Conservation (phyloP, 2,797 vertebrate genomes). For the Tolypeutes matacus region DNA sequence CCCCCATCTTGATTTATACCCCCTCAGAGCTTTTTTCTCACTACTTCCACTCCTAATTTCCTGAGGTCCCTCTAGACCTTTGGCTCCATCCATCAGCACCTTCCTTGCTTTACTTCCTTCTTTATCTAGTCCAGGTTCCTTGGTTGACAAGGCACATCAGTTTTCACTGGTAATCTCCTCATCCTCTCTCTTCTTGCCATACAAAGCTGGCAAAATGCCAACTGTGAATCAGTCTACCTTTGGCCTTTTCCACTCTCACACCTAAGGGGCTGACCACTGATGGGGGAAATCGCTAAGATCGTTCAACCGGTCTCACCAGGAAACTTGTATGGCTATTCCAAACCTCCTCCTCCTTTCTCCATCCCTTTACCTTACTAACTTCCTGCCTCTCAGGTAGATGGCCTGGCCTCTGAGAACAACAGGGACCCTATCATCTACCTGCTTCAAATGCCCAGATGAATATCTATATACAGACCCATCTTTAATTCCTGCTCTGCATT, state of each 20-base stretch:
- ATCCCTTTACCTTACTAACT: fast-evolving
- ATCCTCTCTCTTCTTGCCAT: neutral
- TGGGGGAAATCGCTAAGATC: neutral
- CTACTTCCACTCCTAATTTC: neutral
- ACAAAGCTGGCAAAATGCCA: neutral
- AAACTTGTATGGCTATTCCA: neutral
- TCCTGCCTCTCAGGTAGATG: neutral
- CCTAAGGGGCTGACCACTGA: fast-evolving
- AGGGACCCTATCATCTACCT: neutral
- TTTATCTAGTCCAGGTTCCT: neutral
- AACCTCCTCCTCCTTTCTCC: neutral
- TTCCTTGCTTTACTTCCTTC: neutral
- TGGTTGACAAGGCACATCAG: fast-evolving
- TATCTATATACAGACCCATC: fast-evolving
- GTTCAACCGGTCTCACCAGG: neutral
- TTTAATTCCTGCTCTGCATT: fast-evolving
- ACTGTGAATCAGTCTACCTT: neutral
- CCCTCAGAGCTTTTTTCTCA: neutral
- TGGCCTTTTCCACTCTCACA: neutral
- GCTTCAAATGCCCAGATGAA: neutral
- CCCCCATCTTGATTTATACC: neutral
- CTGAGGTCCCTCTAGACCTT: neutral
- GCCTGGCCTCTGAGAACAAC: no score
- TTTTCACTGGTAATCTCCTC: neutral
- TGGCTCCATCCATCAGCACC: neutral